Conservation (phyloP, 2,797 vertebrate species). For the Apogon hyalosoma region DNA sequence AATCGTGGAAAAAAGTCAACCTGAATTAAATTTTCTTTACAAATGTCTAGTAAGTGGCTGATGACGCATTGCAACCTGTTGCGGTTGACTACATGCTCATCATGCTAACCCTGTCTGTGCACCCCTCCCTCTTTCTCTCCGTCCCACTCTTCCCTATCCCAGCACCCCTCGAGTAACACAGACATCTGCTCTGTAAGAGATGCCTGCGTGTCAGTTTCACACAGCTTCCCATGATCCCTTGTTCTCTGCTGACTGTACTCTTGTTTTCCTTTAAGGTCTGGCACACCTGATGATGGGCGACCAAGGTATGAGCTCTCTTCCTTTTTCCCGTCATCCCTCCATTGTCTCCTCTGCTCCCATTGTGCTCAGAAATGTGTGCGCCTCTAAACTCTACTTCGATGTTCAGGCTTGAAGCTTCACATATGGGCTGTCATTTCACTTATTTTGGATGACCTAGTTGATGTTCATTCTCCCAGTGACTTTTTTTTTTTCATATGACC, state of each 20-base stretch:
- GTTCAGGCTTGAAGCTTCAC: slow-evolving; percentile 67
- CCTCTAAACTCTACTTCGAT: slow-evolving; percentile 24
- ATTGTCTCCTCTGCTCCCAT: slow-evolving; percentile 58
- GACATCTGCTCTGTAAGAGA: slow-evolving; percentile 89
- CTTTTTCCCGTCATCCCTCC: slow-evolving; percentile 87
- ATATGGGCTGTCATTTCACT: slow-evolving; percentile 72
- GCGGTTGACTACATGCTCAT: slow-evolving; percentile 89
- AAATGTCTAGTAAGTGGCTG: slow-evolving; percentile 79
- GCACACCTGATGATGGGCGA: slow-evolving; percentile 99
- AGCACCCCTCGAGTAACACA: slow-evolving; percentile 74
- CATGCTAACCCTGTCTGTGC: slow-evolving; percentile 76
- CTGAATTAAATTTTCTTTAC: slow-evolving; percentile 66
- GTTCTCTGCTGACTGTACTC: slow-evolving; percentile 99
- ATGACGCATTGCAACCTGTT: slow-evolving; percentile 89
- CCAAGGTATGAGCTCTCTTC: slow-evolving; percentile 98
- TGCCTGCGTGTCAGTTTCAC: slow-evolving; percentile 90
- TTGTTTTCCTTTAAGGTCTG: slow-evolving; percentile 99
- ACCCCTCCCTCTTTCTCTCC: slow-evolving; percentile 62
- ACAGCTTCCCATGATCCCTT: slow-evolving; percentile 93
- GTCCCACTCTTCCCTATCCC: slow-evolving; percentile 64
- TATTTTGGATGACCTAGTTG: slow-evolving; percentile 74
- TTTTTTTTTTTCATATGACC: slow-evolving; percentile 39
- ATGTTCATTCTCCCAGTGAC: slow-evolving; percentile 36
- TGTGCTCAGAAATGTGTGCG: slow-evolving; percentile 52
- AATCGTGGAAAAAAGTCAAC: slow-evolving; percentile 22